Conservation (phyloP, 2,888 invertebrate genomes). For the Cheilosia vernalis region DNA sequence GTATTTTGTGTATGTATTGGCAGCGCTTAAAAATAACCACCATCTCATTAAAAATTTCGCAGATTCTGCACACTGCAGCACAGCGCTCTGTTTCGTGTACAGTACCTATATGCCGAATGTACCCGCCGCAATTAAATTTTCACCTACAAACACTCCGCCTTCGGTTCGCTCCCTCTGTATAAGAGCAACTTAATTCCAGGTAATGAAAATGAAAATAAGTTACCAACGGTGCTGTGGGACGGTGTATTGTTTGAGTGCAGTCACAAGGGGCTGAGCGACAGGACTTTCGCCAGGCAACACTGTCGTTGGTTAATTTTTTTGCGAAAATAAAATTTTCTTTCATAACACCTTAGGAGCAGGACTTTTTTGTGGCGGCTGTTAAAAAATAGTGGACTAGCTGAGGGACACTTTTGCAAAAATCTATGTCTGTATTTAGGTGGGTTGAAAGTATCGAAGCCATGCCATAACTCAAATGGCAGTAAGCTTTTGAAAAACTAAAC, state of each 20-base stretch:
- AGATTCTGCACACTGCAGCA: conserved; percentile 15
- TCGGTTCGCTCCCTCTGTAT: background rate
- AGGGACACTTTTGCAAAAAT: too few relatives aligned
- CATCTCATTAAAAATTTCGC: conserved; percentile 38
- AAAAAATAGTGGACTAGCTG: too few relatives aligned
- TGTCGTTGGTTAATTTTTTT: too few relatives aligned
- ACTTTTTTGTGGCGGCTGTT: too few relatives aligned
- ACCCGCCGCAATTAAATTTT: conserved; percentile 40
- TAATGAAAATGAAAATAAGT: background rate
- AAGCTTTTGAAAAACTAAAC: too few relatives aligned
- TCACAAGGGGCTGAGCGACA: background rate
- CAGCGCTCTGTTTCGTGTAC: conserved; percentile 6
- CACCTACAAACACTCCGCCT: conserved; percentile 22
- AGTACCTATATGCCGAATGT: background rate
- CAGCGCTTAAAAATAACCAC: conserved; percentile 20
- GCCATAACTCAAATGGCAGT: too few relatives aligned
- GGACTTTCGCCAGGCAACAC: background rate
- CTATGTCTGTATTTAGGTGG: too few relatives aligned
- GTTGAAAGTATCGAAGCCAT: too few relatives aligned
- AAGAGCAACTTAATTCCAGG: conserved; percentile 17
- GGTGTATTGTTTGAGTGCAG: background rate
- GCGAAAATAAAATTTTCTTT: too few relatives aligned
- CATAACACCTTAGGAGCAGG: too few relatives aligned
- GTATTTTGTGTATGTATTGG: background rate
- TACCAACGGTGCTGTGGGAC: background rate